Base-by-base conservation (phyloP, 2,888 invertebrate species). In the Lordiphosa andalusiaca region DNA sequence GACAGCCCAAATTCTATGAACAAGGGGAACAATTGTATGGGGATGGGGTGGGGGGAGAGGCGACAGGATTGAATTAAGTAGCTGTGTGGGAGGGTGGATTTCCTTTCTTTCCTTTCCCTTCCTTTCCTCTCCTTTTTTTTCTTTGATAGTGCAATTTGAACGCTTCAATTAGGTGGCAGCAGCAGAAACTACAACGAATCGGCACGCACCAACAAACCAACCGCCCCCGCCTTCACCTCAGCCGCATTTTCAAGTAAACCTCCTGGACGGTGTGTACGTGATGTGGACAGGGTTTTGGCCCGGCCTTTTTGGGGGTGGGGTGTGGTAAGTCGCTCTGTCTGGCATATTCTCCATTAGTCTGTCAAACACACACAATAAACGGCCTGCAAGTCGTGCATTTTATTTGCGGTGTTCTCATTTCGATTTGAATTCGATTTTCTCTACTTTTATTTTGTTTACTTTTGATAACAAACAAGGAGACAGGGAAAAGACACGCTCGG, bases 161-260 rank as follows among this genome's bases (percentile, higher is more conserved):
- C 64, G 61, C 56, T 56, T 74, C 61, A 78, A 78, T 71, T 63
- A 69, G 60, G 66, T 71, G 75, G 75, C 80, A 71, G 47, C 65
- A 70, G 53, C 54, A 56, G 53, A 42, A 55, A 47, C 42, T 25
- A 51, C 51, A 67, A 58, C 58, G 52, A 62, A 42, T 30, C 37
- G 38, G 12, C 38, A 58, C 55, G 44, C 53, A 51, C 46, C 16
- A 41, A 58, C 55, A 41, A 52, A 51, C 46, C 16, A 41, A 10
- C 48, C 21, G 10, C 33, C 41, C 64, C 19, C 51, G 44, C 36
- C 40, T 25, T 9, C 25, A 41, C 13, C 25, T 12, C 7, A 2
- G 4, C n/a, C 19, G 21, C 16, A 16, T 16, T 16, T 16, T 2
- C 16, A 25, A 35, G 46, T 53, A 53, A 16, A 44, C 30, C 13